A percentile compares a stretch with the other conserved stretches of the same genome.
These are phyloP conservation scores for Tapirus indicus DNA, from an alignment of 2,797 vertebrate species.

Conservation along the genomic window DNA sequence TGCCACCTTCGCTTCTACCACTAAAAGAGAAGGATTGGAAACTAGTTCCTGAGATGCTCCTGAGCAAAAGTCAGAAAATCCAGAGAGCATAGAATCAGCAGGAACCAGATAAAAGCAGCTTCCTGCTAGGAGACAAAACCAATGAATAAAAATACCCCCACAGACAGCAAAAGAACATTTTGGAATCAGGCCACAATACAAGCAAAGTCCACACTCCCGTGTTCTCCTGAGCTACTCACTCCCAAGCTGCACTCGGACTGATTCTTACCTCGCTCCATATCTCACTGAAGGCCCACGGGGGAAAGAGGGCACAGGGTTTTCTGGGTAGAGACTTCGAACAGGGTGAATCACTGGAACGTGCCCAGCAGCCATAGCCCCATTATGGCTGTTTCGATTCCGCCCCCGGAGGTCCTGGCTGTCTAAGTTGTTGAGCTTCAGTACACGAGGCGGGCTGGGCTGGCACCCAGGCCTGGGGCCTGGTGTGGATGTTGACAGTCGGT, in stretches of 20 bases:
- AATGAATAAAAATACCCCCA: background rate
- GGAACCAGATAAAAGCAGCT: background rate
- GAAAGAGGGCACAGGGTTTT: conserved; percentile 61
- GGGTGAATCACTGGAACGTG: background rate
- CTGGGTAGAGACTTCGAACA: conserved; percentile 18
- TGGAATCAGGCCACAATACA: background rate
- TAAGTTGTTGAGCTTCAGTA: conserved; percentile 67
- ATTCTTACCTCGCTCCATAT: conserved; percentile 78
- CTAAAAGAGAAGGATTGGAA: conserved; percentile 68
- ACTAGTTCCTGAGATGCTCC: background rate
- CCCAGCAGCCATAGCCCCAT: background rate
- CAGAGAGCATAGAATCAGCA: background rate
- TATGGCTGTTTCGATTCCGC: background rate
- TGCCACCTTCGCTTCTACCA: background rate
- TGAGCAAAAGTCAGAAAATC: background rate
- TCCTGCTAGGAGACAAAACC: background rate
- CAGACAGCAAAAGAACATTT: background rate
- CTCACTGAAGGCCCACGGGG: conserved; percentile 53
- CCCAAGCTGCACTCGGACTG: background rate
- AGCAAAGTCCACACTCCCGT: background rate
- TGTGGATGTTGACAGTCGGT: fast-evolving
- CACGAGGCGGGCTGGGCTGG: background rate
- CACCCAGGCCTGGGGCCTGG: conserved; percentile 6
- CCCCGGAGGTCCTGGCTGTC: background rate
- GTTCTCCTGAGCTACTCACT: background rate